A percentile compares a stretch with the other conserved stretches of the same genome.
Conservation (phyloP, 2,888 invertebrate genomes). For the Drosophila nr. fundita region DNA sequence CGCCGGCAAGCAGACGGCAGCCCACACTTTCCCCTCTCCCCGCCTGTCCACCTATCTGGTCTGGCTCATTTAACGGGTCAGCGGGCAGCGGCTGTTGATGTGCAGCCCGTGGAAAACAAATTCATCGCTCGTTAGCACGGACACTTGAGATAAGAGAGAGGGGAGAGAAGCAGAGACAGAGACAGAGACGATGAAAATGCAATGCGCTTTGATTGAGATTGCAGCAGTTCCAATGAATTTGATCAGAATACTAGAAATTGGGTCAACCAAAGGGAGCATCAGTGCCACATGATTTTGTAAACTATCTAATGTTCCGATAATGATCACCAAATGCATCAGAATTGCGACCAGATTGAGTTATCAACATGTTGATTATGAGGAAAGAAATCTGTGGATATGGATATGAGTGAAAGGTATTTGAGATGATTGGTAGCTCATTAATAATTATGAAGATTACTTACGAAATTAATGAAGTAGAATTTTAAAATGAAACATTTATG, state of each 20-base stretch:
- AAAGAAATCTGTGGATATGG: neutral
- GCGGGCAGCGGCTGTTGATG: conserved; percentile 56
- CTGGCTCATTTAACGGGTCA: conserved; percentile 72
- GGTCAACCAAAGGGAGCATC: conserved; percentile 47
- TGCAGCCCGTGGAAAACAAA: conserved; percentile 64
- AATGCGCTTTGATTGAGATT: conserved; percentile 37
- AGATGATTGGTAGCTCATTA: conserved; percentile 11
- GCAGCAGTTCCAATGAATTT: conserved; percentile 62
- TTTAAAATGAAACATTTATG: neutral
- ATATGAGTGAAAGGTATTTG: conserved; percentile 8
- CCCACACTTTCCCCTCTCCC: neutral
- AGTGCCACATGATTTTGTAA: conserved; percentile 26
- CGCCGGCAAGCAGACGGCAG: conserved; percentile 61
- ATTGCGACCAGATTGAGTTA: conserved; percentile 37
- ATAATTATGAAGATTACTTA: conserved; percentile 6
- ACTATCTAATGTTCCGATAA: conserved; percentile 40
- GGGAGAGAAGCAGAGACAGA: conserved; percentile 2
- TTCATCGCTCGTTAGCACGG: conserved; percentile 74
- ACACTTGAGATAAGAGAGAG: conserved; percentile 69
- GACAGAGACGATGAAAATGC: conserved; percentile 50
- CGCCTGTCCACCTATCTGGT: neutral
- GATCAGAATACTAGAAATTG: conserved; percentile 37
- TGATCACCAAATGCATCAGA: conserved; percentile 25
- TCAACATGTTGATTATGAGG: conserved; percentile 25
- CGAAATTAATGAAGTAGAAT: conserved; percentile 4